Evolutionary conservation across 2,888 invertebrate species (phyloP), one percentile per base, ranked within the genome.

Genomic region (Tolmerus cingulatus): DNA sequence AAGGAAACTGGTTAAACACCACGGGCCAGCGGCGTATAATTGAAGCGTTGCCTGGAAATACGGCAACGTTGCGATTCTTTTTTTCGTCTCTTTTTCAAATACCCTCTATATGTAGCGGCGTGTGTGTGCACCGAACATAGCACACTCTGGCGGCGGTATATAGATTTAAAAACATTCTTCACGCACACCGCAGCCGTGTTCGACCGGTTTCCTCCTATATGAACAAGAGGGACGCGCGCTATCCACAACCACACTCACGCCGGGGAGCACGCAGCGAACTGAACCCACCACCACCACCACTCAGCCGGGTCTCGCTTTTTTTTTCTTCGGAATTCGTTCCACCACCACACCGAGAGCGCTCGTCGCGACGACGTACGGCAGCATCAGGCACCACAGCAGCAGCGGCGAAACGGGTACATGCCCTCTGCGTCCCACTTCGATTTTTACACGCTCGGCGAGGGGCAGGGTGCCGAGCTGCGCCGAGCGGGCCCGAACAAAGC

Each of bases 21-120:
- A 66, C 66, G 76, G 77, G 76, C 81, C 87, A 86, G 74, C 88
- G 46, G 84, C 77, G 81, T 87, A 86, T 88, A 88, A 88, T 88
- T 88, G 86, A 87, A 88, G 88, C 88, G 88, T 88, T 87, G 76
- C 78, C 86, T 74, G 19, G 81, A 88, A 88, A 88, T 86, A 40
- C 93, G 94, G 93, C 94, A 94, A 94, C 94, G 93, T 93, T 93
- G 94, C 93, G 92, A 92, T 81, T 66, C 0, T 27, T 27, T 14
- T 46, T 46, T 46, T 46, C n/a, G n/a, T n/a, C 12, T 40, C 12
- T 40, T 46, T 46, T 23, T 66, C 23, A 79, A 66, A 30, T 86
- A 57, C 46, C 0, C 37, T 23, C 51, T 51, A 76, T 76, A 37
- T 43, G 8, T 30, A 46, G 34, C 30, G 40, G 16, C 51, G 30